Conservation (phyloP, 53 echinoderm and acorn worm species). For the Astropecten irregularis region DNA sequence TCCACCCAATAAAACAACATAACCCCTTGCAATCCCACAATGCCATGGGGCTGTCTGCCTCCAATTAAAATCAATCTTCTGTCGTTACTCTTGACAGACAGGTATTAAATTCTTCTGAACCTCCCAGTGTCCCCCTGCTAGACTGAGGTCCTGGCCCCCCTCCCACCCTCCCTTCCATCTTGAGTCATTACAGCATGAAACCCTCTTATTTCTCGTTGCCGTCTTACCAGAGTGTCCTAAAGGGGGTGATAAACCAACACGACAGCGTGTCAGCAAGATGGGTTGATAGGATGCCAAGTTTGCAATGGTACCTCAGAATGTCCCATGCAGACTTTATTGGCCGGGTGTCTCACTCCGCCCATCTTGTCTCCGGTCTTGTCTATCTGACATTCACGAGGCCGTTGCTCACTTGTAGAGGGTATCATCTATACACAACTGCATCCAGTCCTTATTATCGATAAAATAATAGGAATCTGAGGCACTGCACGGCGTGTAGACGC, state of each 20-base stretch:
- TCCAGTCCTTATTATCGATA: too few relatives aligned
- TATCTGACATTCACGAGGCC: too few relatives aligned
- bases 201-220: too few relatives aligned
- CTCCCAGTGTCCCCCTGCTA: neutral
- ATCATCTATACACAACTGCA: too few relatives aligned
- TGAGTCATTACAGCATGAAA: neutral
- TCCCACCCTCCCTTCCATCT: too few relatives aligned
- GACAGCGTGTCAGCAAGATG: neutral
- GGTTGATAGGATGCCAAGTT: neutral
- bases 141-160: neutral
- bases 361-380: too few relatives aligned
- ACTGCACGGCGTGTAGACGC: too few relatives aligned
- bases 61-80: conserved; percentile 44
- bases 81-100: neutral
- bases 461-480: too few relatives aligned
- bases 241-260: conserved; percentile 19
- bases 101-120: conserved; percentile 46
- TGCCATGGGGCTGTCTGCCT: conserved; percentile 36
- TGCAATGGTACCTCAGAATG: neutral
- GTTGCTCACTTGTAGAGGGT: too few relatives aligned
- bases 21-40: conserved; percentile 34
- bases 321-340: neutral
- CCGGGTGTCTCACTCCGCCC: too few relatives aligned
- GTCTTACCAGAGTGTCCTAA: neutral
- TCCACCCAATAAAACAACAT: conserved; percentile 31